Evolutionary conservation across 2,113 vertebrate genomes (phyloP).

Genomic region (Brachypteracias leptosomus): DNA sequence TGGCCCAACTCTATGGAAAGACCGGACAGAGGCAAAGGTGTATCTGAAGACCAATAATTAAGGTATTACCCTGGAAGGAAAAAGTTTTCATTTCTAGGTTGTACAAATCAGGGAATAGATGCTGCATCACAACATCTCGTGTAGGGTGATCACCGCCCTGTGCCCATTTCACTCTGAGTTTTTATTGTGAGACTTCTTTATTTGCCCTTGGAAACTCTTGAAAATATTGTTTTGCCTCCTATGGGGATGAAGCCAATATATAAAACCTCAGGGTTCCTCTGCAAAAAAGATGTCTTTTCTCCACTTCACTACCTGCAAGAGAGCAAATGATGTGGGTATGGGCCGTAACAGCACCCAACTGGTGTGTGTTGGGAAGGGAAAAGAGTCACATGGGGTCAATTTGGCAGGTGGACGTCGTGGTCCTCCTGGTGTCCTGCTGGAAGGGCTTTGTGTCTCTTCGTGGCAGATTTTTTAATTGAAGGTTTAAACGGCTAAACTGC

Average conservation of each 20-base stretch:
- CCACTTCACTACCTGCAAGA: background rate
- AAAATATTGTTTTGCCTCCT: background rate
- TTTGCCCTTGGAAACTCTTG: background rate
- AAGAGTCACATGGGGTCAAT: accelerated
- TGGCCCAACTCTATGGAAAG: background rate
- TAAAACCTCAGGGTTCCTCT: background rate
- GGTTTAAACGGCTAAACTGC: background rate
- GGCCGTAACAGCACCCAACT: background rate
- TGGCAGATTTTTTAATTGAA: background rate
- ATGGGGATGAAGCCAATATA: background rate
- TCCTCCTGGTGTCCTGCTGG: accelerated
- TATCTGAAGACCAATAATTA: background rate
- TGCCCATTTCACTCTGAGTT: background rate
- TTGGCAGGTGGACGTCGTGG: background rate
- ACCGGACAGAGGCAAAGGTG: background rate
- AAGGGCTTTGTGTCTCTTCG: background rate
- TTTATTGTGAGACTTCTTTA: background rate
- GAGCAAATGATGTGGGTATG: background rate
- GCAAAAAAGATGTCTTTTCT: background rate
- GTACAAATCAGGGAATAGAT: background rate
- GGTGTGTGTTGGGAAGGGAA: background rate
- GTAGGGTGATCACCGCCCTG: background rate
- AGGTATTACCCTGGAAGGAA: background rate
- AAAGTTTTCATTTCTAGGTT: background rate
- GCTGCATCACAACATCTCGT: background rate